phyloP scores from a whole-genome alignment of 2,888 invertebrate species.

The Metopia argyrocephala region DNA sequence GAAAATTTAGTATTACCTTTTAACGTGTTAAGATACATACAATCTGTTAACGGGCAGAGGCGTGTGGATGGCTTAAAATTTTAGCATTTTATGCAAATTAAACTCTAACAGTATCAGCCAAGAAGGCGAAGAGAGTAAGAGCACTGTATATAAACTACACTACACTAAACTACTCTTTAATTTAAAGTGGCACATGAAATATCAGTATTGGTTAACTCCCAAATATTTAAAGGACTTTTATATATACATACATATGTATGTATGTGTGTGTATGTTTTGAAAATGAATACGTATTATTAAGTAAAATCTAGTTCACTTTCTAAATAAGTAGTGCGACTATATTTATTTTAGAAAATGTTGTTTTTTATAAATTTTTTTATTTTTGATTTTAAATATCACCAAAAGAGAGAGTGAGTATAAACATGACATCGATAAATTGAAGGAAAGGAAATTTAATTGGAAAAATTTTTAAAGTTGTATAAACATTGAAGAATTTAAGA shows the following conservation, averaged over 20 bases:
- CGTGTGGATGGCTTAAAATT: slow-evolving; percentile 30
- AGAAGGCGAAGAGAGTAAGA: not conserved
- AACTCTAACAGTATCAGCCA: slow-evolving; percentile 38
- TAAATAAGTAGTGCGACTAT: not conserved
- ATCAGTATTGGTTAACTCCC: not conserved
- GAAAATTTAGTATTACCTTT: not conserved
- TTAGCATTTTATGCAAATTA: slow-evolving; percentile 61
- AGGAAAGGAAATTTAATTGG: slow-evolving; percentile 25
- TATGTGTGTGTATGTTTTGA: not conserved
- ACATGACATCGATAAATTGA: slow-evolving; percentile 35
- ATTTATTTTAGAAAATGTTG: not conserved
- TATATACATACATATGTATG: not conserved
- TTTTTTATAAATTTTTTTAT: not conserved
- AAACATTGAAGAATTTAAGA: not conserved
- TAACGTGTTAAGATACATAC: not conserved
- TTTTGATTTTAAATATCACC: not conserved
- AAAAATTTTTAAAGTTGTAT: not conserved
- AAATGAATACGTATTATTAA: not conserved
- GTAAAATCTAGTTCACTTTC: slow-evolving; percentile 51
- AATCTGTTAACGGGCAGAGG: not conserved
- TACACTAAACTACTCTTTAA: slow-evolving; percentile 25
- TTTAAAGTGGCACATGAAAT: slow-evolving; percentile 29
- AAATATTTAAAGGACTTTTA: slow-evolving; percentile 20
- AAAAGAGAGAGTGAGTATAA: slow-evolving; percentile 18
- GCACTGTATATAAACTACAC: slow-evolving; percentile 5